Evolutionary conservation across 2,888 invertebrate genomes (phyloP), one percentile per base, ranked within the genome.

Genomic region (Boloria selene): DNA sequence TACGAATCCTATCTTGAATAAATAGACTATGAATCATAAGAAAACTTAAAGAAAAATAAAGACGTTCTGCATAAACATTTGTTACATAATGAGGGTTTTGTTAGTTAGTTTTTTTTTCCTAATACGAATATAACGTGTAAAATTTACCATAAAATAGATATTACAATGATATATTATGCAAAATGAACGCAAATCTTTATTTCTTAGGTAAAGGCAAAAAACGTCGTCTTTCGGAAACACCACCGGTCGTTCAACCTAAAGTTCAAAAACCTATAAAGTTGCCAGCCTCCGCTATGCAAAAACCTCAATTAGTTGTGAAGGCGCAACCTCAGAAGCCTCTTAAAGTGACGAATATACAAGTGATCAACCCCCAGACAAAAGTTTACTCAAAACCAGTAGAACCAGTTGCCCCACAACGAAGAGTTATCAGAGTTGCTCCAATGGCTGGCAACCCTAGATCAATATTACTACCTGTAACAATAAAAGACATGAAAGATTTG

Each of bases 401-500:
- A 71, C 79, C 84, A 0, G 89, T 88, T 7, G 87, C 89, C 1
- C 90, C 90, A 0, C 92, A 90, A 61, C 72, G 91, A 4, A 82
- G 90, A 68, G 88, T 90, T 5, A 90, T 92, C 13, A 74, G 91
- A 44, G 91, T 90, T 0, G 88, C 92, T 0, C 92, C 92, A 0
- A 88, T 92, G 87, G 86, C 87, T 1, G 92, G 92, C 3, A 93
- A 93, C 76, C 93, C 94, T 4, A 87, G 95, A 16, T 95, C 96
- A 0, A 94, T 96, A 68, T 87, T 96, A 16, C 87, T 96, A 22
- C 96, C 96, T 0, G 94, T 96, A 6, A 95, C 94, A 45, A 85
- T 94, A 56, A 94, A 94, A 74, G 94, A 94, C 67, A 94, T 95
- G 86, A 95, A 95, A 82, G 95, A 95, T 79, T 92, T 96, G 64